These are phyloP conservation scores for Choloepus hoffmanni DNA, from an alignment of 2,113 vertebrate genomes.

Conservation along the genomic window DNA sequence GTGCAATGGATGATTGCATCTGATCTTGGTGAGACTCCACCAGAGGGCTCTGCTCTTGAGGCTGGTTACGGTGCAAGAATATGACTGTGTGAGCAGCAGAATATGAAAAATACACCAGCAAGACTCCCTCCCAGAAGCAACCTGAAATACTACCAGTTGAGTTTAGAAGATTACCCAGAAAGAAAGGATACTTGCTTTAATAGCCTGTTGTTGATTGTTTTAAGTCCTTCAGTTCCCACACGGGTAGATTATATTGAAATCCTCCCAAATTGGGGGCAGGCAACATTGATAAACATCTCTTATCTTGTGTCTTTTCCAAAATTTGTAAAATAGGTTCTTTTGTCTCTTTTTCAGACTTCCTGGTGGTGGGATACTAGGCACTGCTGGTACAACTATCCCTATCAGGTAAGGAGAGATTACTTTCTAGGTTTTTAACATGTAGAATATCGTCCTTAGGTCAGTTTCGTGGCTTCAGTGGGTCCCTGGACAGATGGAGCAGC, in stretches of 20 bases:
- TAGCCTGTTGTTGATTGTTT: neutral
- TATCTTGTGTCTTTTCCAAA: neutral
- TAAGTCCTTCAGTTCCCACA: neutral
- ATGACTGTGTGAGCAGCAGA: neutral
- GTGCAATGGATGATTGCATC: neutral
- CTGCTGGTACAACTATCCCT: constrained; percentile 98
- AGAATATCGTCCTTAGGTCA: neutral
- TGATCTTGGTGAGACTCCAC: neutral
- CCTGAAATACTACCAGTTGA: neutral
- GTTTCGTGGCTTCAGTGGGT: neutral
- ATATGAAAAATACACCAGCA: neutral
- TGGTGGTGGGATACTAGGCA: constrained; percentile 98
- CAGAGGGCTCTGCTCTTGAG: neutral
- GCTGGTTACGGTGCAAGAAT: neutral
- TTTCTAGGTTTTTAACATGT: neutral
- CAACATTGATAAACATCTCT: neutral
- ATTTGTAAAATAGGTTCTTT: constrained; percentile 34
- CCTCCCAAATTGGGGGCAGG: neutral
- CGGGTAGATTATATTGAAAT: too few relatives aligned
- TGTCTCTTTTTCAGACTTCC: constrained; percentile 88
- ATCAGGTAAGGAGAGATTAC: constrained; percentile 91
- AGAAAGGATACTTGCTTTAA: constrained; percentile 23
- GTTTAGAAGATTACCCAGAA: neutral
- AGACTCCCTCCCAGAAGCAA: neutral
- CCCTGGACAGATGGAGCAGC: neutral